phyloP scores from a whole-genome alignment of 1,140 invertebrate species.

The Brachionus asplanchnoidis region DNA sequence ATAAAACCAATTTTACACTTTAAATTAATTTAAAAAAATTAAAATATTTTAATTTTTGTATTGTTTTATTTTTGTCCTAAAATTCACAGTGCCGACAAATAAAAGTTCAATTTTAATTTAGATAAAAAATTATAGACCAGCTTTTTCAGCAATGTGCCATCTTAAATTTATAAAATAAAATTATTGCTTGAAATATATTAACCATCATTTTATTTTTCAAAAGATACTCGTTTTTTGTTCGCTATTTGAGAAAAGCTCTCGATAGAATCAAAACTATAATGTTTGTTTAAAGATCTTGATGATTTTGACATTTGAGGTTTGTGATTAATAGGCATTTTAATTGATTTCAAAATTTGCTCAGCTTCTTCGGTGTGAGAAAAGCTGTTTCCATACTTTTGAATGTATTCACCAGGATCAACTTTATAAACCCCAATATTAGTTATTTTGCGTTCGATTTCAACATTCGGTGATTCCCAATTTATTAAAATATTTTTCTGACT shows the following conservation, averaged over 20 bases:
- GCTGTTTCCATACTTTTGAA: background rate
- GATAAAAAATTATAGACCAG: too few relatives aligned
- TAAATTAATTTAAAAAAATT: too few relatives aligned
- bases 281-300: background rate
- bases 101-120: too few relatives aligned
- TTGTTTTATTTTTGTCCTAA: too few relatives aligned
- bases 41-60: too few relatives aligned
- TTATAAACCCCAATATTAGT: background rate
- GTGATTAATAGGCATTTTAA: background rate
- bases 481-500: constrained; percentile 9
- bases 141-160: too few relatives aligned
- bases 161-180: too few relatives aligned
- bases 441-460: background rate
- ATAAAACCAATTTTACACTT: too few relatives aligned
- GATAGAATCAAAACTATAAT: background rate
- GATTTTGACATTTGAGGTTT: background rate
- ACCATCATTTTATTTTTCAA: background rate
- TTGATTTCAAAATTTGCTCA: background rate
- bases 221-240: background rate
- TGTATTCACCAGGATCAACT: constrained; percentile 17
- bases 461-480: background rate
- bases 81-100: too few relatives aligned
- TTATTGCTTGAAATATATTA: too few relatives aligned
- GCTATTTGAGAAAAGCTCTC: background rate
- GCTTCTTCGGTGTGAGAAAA: background rate